Conservation (phyloP, 1,140 invertebrate genomes). For the Bombus difficillimus region DNA sequence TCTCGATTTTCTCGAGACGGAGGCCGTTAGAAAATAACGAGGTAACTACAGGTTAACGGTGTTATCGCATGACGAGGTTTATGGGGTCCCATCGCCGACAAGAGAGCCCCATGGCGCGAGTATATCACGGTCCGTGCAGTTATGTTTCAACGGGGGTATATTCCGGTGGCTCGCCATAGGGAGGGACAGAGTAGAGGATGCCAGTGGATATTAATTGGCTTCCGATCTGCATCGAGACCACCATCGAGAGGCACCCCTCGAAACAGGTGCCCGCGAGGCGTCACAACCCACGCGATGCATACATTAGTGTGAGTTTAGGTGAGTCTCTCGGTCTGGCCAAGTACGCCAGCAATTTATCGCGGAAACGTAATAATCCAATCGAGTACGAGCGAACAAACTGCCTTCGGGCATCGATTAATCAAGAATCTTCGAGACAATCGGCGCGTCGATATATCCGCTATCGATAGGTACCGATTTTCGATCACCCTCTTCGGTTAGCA, state of each 20-base stretch:
- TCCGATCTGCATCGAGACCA: constrained; percentile 71
- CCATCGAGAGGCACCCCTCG: constrained; percentile 50
- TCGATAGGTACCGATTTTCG: too few relatives aligned
- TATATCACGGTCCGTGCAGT: constrained; percentile 72
- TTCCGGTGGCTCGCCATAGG: constrained; percentile 43
- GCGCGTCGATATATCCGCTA: too few relatives aligned
- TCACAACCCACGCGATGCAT: constrained; percentile 6
- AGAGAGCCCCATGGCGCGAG: constrained; percentile 75
- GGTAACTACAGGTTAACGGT: constrained; percentile 66
- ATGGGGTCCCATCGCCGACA: constrained; percentile 72
- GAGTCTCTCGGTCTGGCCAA: neutral
- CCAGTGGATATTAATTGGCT: constrained; percentile 79
- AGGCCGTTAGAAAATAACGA: constrained; percentile 62
- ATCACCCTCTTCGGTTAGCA: too few relatives aligned
- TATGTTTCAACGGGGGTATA: constrained; percentile 72
- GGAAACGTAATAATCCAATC: constrained; percentile 37
- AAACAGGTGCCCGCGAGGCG: constrained; percentile 52
- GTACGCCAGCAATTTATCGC: constrained; percentile 21
- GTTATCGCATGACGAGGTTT: constrained; percentile 73
- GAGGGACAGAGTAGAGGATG: constrained; percentile 1
- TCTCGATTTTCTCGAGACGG: constrained; percentile 50
- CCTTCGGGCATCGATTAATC: constrained; percentile 10
- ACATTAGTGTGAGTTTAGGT: neutral
- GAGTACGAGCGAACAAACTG: neutral
- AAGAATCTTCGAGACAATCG: constrained; percentile 27